A percentile compares a stretch with the other conserved stretches of the same genome.
Conservation (phyloP, 2,888 invertebrate species). For the Minunthozetes semirufus region DNA sequence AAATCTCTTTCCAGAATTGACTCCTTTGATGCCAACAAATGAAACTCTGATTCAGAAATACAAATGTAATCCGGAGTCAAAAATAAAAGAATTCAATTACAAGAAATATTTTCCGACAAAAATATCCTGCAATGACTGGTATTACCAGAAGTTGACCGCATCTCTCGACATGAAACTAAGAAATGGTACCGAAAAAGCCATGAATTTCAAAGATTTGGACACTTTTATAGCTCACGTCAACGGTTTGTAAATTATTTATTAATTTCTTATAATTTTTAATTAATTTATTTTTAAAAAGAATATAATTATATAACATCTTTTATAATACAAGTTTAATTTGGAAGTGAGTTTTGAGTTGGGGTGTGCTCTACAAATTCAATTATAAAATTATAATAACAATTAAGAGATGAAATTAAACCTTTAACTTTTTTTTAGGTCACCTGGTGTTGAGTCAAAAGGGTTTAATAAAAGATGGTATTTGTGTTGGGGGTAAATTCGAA, state of each 20-base stretch:
- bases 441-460: background rate
- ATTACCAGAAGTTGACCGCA: background rate
- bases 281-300: no score
- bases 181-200: background rate
- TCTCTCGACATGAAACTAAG: background rate
- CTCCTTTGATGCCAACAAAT: background rate
- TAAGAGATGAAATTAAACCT: background rate
- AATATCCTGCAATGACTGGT: constrained; percentile 8
- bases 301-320: no score
- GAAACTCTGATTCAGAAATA: background rate
- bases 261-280: no score
- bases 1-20: background rate
- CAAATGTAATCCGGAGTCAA: background rate
- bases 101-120: background rate
- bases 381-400: no score
- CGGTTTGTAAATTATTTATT: background rate
- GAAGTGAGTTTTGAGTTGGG: no score
- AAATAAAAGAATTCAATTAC: constrained; percentile 2
- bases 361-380: no score
- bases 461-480: background rate
- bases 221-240: background rate
- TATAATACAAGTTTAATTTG: no score
- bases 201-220: background rate
- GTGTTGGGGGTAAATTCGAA: background rate
- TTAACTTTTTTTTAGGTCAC: background rate